Evolutionary conservation across 53 echinoderm and acorn worm genomes (phyloP), one percentile per base, ranked within the genome.

Genomic region (Arbacia lixula): DNA sequence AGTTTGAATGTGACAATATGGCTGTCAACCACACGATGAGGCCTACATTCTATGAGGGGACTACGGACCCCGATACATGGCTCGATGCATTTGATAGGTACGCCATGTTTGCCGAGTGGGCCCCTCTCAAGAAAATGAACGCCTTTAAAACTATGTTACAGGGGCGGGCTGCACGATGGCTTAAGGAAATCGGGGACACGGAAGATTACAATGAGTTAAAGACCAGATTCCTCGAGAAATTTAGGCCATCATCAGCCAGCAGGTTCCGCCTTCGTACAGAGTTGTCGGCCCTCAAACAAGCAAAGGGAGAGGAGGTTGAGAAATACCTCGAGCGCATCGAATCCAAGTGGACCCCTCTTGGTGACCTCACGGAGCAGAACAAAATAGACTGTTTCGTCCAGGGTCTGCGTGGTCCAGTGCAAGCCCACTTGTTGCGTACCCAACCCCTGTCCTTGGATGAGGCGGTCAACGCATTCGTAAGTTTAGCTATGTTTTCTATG

Each of bases 1-100:
- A n/a, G n/a, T n/a, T n/a, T n/a, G n/a, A n/a, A n/a, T n/a, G n/a
- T n/a, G n/a, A n/a, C n/a, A n/a, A n/a, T n/a, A n/a, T n/a, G n/a
- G n/a, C n/a, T n/a, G n/a, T n/a, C n/a, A n/a, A n/a, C n/a, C n/a
- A n/a, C n/a, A n/a, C n/a, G n/a, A n/a, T n/a, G n/a, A n/a, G n/a
- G n/a, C n/a, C n/a, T n/a, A n/a, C 39, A 38, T 53, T 74, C 9
- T 74, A 51, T 53, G 52, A 73, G n/a, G 74, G 74, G 12, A 50
- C 51, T 4, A 30, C 11, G 31, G 2, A 73, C 52, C 51, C 53
- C 17, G 74, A 73, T 21, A 6, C 34, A 19, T 73, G 74, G 74
- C 5, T 73, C 8, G 74, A 73, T 29, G 6, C 74, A 53, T 73
- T 73, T 51, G 74, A 73, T 26, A 5, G 74, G 4, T 73, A 73